Evolutionary conservation across 2,888 invertebrate species (phyloP).

Genomic region (Opisthograptis luteolata): DNA sequence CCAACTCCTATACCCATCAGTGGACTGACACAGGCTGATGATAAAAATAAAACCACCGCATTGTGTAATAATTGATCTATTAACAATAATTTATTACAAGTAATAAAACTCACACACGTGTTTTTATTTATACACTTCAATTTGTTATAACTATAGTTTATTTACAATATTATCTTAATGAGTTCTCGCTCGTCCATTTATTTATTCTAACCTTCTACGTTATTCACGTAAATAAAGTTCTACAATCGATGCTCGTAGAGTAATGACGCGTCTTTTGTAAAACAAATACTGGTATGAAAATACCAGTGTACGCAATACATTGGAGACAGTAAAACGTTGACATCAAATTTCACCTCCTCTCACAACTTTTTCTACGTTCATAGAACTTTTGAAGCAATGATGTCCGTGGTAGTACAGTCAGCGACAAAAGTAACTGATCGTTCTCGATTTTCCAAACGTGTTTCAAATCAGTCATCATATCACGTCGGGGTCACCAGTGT

Average conservation of each 20-base stretch:
- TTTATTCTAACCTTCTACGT: conserved; percentile 13
- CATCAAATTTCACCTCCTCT: too few species aligned
- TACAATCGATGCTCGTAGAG: background rate
- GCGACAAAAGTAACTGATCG: too few species aligned
- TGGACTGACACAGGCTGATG: too few species aligned
- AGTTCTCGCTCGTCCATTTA: conserved; percentile 23
- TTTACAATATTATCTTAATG: conserved; percentile 60
- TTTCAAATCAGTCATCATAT: too few species aligned
- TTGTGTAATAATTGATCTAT: conserved; percentile 77
- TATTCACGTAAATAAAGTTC: background rate
- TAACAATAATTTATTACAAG: conserved; percentile 81
- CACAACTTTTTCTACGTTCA: too few species aligned
- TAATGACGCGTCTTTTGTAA: too few species aligned
- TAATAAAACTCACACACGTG: conserved; percentile 69
- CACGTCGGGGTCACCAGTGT: too few species aligned
- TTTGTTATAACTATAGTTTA: conserved; percentile 58
- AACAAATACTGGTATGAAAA: background rate
- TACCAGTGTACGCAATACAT: background rate
- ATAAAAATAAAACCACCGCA: conserved; percentile 23
- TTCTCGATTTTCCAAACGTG: too few species aligned
- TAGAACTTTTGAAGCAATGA: too few species aligned
- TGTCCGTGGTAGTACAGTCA: too few species aligned
- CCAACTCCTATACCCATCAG: too few species aligned
- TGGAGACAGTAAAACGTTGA: too few species aligned
- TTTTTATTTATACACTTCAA: conserved; percentile 51